Percentiles rank a stretch among this genome's conserved stretches.
Conservation (phyloP, 1,140 invertebrate genomes). For the Holotrichia oblita region DNA sequence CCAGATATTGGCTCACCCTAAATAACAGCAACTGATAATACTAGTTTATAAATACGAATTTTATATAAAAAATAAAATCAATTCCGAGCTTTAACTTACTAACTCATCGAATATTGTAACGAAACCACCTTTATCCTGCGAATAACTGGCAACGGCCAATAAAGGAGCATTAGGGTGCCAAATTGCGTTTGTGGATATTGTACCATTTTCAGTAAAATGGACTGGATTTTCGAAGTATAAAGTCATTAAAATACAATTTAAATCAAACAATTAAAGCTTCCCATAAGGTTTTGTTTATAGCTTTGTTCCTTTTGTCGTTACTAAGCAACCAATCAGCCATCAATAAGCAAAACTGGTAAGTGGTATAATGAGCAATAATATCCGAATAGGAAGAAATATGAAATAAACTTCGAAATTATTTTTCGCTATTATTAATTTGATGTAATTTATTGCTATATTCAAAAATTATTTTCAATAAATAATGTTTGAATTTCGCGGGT, state of each 20-base stretch:
- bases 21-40: conserved; percentile 15
- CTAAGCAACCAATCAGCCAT: no score
- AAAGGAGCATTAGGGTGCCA: conserved; percentile 85
- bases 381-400: no score
- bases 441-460: no score
- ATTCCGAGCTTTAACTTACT: conserved; percentile 64
- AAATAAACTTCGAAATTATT: no score
- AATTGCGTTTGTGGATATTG: conserved; percentile 76
- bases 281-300: not conserved
- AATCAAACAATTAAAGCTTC: not conserved
- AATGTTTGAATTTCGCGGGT: no score
- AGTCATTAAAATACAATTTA: conserved; percentile 67
- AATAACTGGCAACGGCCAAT: conserved; percentile 85
- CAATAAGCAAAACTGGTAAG: no score
- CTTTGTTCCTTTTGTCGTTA: no score
- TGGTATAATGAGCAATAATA: no score
- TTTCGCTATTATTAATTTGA: no score
- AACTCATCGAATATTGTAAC: conserved; percentile 89
- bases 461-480: no score
- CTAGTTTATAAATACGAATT: conserved; percentile 42
- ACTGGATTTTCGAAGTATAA: conserved; percentile 81
- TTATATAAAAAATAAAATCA: conserved; percentile 37
- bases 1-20: conserved; percentile 83
- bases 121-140: conserved; percentile 86
- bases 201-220: conserved; percentile 72